These are phyloP conservation scores for Coregonus suidteri DNA, from an alignment of 2,797 vertebrate genomes.

Conservation along the genomic window DNA sequence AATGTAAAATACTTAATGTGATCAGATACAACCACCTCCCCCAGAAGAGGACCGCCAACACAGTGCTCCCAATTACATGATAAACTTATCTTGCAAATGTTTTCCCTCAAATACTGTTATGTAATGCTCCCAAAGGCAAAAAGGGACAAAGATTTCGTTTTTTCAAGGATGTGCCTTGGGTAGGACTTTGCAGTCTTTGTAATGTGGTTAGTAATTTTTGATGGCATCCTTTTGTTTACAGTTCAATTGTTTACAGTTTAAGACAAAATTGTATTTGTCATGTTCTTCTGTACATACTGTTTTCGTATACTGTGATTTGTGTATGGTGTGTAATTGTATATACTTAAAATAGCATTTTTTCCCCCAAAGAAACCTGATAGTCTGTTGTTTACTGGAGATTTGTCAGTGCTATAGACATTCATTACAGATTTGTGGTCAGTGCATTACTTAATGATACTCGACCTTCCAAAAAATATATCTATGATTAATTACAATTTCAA, in stretches of 20 bases:
- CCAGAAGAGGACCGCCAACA: conserved; percentile 24
- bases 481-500: background rate
- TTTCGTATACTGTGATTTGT: conserved; percentile 49
- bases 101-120: background rate
- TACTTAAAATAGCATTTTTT: conserved; percentile 69
- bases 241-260: conserved; percentile 70
- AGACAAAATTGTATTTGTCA: conserved; percentile 54
- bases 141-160: conserved; percentile 55
- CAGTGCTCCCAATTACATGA: conserved; percentile 60
- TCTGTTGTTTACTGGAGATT: conserved; percentile 39
- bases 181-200: conserved; percentile 59
- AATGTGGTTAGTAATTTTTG: conserved; percentile 54
- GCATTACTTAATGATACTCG: background rate
- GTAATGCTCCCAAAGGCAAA: conserved; percentile 29
- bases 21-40: conserved; percentile 28
- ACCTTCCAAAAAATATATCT: background rate
- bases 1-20: conserved; percentile 3
- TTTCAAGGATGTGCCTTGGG: conserved; percentile 76
- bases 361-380: conserved; percentile 66
- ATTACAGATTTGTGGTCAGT: background rate
- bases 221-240: conserved; percentile 71
- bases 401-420: conserved; percentile 13
- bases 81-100: conserved; percentile 37
- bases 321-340: conserved; percentile 40
- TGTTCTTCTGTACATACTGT: conserved; percentile 66